Base-by-base conservation (phyloP, 2,797 vertebrate species). In the Galagoides demidoff region DNA sequence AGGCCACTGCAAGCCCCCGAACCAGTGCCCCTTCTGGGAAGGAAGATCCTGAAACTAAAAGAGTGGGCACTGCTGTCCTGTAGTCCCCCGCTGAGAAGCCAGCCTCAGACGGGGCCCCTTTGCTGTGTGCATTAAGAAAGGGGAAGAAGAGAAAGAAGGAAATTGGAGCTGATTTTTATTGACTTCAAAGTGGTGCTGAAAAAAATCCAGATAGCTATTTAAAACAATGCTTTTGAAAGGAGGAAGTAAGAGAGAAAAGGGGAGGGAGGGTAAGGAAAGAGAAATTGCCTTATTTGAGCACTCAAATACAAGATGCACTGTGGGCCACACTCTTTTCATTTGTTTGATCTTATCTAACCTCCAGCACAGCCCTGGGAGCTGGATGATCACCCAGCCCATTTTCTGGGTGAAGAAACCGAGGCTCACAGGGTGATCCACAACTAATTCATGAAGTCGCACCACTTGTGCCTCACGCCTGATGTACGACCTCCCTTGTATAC, bases 371-470 rank as follows among this genome's bases (percentile, higher is more conserved):
- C 17, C 49, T 31, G 31, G 37, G 43, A 78, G 52, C 49, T 22
- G 19, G n/a, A 34, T 20, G 82, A 61, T 82, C 63, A 64, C 70
- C 10, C 34, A 52, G 2, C 9, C 52, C 95, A 92, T 95, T 97
- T 96, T 94, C 92, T 91, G 97, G 92, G 73, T 87, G 57, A 97
- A 95, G 89, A 92, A 86, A 96, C 34, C 77, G 97, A 98, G 90
- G 97, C 93, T 97, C 63, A 92, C 70, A 91, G 89, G 64, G 63
- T 97, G 92, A 95, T 90, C 83, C 95, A 85, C 87, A 49, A 91
- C 85, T 97, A 95, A 96, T 82, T 95, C 85, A 87, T n/a, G 49
- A 43, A 88, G 85, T 76, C 74, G 16, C 25, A 3, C 0, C 1
- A 0, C 57, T 27, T 9, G 23, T 1, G n/a, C n/a, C 68, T 0